phyloP scores from a whole-genome alignment of 2,797 vertebrate genomes.

The Cossypha dichroa region DNA sequence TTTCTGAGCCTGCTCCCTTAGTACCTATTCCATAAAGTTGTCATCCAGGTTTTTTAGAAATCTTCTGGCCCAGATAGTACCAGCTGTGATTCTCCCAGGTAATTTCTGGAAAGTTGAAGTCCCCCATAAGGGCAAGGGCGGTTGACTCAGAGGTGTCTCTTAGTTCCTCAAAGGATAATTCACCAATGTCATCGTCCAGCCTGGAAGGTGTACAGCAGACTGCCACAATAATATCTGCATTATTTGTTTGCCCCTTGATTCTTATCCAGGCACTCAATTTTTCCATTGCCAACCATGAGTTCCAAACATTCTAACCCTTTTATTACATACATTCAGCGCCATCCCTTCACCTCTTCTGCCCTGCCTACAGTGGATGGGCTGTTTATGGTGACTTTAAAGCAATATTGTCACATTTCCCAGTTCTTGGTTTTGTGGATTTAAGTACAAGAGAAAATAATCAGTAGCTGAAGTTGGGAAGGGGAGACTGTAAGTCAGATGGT shows the following conservation, averaged over 20 bases:
- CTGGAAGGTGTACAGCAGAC: not conserved
- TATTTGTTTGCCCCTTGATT: not conserved
- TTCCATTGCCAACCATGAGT: not conserved
- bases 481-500: not conserved
- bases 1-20: not conserved
- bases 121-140: accelerated
- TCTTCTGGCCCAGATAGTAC: not conserved
- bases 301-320: not conserved
- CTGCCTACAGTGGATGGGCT: not conserved
- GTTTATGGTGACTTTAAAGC: not conserved
- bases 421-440: not conserved
- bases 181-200: accelerated
- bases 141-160: not conserved
- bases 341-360: not conserved
- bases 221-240: not conserved
- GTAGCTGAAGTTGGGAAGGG: not conserved
- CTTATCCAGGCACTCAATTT: not conserved
- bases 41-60: not conserved
- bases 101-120: not conserved
- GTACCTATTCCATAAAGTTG: too few species aligned
- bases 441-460: not conserved
- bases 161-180: not conserved
- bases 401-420: not conserved
- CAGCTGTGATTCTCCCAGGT: not conserved
- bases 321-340: not conserved